A percentile compares a stretch with the other conserved stretches of the same genome.
These are phyloP conservation scores for Hydropsyche tenuis DNA, from an alignment of 1,140 invertebrate genomes.

Conservation along the genomic window DNA sequence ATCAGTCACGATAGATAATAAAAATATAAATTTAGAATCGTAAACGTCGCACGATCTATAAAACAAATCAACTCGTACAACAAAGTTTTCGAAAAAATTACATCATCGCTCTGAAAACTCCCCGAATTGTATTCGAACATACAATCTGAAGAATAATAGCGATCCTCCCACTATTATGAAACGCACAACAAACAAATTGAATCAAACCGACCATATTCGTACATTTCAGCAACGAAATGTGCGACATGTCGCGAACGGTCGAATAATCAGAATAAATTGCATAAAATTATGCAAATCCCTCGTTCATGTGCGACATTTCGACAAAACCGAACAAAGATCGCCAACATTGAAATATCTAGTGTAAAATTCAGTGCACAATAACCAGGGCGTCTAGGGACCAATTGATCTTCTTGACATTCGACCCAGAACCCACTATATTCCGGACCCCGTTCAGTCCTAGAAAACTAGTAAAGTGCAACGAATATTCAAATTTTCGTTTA, in stretches of 20 bases:
- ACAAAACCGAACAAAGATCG: too few relatives aligned
- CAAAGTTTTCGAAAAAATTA: too few relatives aligned
- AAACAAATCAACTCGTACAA: too few relatives aligned
- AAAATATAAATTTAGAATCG: not conserved
- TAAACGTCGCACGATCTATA: not conserved
- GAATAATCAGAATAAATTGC: slow-evolving; percentile 19
- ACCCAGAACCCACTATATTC: slow-evolving; percentile 23
- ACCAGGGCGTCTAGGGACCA: not conserved
- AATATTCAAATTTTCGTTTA: too few relatives aligned
- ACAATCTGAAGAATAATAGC: too few relatives aligned
- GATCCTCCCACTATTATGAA: too few relatives aligned
- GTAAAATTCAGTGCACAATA: not conserved
- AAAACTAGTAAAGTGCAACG: not conserved
- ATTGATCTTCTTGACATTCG: slow-evolving; percentile 34
- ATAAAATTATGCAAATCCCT: slow-evolving; percentile 13
- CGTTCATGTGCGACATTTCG: too few relatives aligned
- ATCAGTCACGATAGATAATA: not conserved
- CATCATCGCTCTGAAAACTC: too few relatives aligned
- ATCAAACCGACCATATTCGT: too few relatives aligned
- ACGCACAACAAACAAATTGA: too few relatives aligned
- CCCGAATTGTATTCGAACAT: too few relatives aligned
- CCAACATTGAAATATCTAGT: not conserved
- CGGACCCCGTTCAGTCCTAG: not conserved
- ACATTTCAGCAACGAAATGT: not conserved
- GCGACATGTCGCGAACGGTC: not conserved